A percentile compares a stretch with the other conserved stretches of the same genome.
These are phyloP conservation scores for Oscheius sp. DNA, from an alignment of 2,888 invertebrate species.

Conservation along the genomic window DNA sequence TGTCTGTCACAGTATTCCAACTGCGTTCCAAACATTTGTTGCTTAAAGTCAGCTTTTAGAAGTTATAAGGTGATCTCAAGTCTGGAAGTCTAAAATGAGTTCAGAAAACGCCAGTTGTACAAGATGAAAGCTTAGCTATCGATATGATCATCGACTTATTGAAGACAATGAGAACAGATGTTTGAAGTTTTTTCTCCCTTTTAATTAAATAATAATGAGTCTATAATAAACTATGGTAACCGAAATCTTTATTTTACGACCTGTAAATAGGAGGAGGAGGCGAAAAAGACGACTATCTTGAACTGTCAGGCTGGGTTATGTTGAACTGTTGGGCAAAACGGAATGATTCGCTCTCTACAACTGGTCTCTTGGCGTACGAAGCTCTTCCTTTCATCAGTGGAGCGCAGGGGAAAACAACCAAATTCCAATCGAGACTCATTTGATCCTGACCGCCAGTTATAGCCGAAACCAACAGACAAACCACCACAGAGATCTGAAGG, in stretches of 20 bases:
- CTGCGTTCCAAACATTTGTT: slow-evolving; percentile 22
- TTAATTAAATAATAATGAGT: not conserved
- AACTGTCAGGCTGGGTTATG: not conserved
- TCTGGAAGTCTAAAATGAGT: no score
- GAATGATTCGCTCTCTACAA: slow-evolving; percentile 50
- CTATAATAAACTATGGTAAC: no score
- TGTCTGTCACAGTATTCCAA: slow-evolving; percentile 22
- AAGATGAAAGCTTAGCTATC: not conserved
- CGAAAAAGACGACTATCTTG: not conserved
- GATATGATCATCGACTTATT: slow-evolving; percentile 16
- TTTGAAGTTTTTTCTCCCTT: no score
- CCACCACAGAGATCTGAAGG: slow-evolving; percentile 34
- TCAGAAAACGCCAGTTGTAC: no score
- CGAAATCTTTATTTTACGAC: no score
- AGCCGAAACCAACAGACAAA: slow-evolving; percentile 40
- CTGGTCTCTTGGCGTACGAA: slow-evolving; percentile 39
- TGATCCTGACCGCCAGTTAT: slow-evolving; percentile 57
- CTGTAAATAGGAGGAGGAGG: no score
- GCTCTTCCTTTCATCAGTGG: slow-evolving; percentile 34
- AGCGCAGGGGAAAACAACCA: slow-evolving; percentile 54
- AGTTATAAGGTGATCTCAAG: slow-evolving; percentile 9
- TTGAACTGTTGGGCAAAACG: slow-evolving; percentile 51
- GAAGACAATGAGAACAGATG: slow-evolving; percentile 15
- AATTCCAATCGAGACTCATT: slow-evolving; percentile 59
- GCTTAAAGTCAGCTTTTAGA: slow-evolving; percentile 13